These are phyloP conservation scores for Meles meles DNA, from an alignment of 2,113 vertebrate species.

Conservation along the genomic window DNA sequence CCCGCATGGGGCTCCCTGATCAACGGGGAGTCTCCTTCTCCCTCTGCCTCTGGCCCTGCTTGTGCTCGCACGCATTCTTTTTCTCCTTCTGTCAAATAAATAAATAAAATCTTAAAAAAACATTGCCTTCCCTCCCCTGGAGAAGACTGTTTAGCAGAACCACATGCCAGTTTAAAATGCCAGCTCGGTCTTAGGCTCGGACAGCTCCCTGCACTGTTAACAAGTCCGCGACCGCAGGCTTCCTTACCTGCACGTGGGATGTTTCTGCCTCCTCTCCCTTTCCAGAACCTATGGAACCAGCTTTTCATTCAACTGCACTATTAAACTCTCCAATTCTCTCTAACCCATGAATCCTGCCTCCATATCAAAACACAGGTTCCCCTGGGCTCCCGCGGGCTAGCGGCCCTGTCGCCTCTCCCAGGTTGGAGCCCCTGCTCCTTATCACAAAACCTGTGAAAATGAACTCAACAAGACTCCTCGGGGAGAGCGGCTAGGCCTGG, in stretches of 20 bases:
- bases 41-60: no score
- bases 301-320: neutral
- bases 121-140: neutral
- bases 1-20: no score
- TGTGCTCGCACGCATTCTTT: no score
- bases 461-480: neutral
- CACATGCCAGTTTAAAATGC: neutral
- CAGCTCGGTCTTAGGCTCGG: neutral
- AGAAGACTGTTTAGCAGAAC: neutral
- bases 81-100: neutral
- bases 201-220: neutral
- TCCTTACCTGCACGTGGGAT: neutral
- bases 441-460: neutral
- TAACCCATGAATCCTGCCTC: neutral
- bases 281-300: neutral
- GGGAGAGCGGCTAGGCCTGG: neutral
- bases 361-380: neutral
- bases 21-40: no score
- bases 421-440: neutral
- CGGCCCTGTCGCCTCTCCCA: neutral
- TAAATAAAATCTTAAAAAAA: neutral
- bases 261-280: neutral
- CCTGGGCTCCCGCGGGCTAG: neutral
- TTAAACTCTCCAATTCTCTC: neutral
- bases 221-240: neutral